Evolutionary conservation across 2,113 vertebrate species (phyloP), one percentile per base, ranked within the genome.

Genomic region (Phasianus colchicus): DNA sequence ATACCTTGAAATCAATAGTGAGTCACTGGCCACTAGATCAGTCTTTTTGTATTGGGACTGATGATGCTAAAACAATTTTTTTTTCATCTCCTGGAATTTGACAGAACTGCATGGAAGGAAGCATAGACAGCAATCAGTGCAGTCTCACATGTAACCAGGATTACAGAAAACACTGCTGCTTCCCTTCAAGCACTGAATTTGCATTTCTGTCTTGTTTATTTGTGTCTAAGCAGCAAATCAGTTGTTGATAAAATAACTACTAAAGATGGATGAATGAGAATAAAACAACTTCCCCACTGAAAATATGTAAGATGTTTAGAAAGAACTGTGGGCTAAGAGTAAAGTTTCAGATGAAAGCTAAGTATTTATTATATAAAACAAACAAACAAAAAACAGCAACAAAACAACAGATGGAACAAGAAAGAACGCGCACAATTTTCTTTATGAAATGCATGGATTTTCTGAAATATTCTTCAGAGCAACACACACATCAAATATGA

Each of bases 391-490:
- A 50, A 57, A 18, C 54, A 57, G 88, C 86, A 75, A 19, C 29
- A 20, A 58, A 58, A 58, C 17, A n/a, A 40, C 92, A 95, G 89
- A 93, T 91, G 87, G 73, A 92, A 72, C 17, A 93, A 91, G 54
- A 89, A 43, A 89, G 47, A 91, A 82, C 57, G 32, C 2, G 55
- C 78, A 38, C 9, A 82, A 81, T 65, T 71, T 75, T 29, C 21
- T 42, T 72, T 69, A 47, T 65, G 48, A 92, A 90, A 86, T n/a
- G 60, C 65, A 52, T 60, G 9, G n/a, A 22, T 47, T 71, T 75
- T 16, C 69, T 89, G 63, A 57, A 84, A 75, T 43, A 65, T 5
- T 65, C 60, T 54, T 80, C n/a, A 21, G 14, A 16, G 34, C 3
- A 1, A 9, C 50, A 79, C 13, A 69, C 17, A 42, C 1, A 6